Conservation (phyloP, 2,888 invertebrate genomes). For the Sinelater perroti region DNA sequence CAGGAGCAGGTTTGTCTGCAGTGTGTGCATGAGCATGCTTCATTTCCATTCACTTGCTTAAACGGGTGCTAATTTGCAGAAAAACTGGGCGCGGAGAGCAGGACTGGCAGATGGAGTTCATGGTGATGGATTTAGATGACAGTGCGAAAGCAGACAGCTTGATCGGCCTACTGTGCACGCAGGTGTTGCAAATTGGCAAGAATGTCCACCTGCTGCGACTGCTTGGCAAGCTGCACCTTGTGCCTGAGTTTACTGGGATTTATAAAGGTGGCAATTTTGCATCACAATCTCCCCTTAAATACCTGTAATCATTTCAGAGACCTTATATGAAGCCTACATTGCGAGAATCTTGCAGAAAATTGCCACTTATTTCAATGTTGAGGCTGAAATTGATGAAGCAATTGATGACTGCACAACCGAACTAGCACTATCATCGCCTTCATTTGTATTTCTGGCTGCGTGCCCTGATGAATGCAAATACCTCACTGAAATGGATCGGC, state of each 20-base stretch:
- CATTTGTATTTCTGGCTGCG: conserved; percentile 46
- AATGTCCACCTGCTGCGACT: conserved; percentile 55
- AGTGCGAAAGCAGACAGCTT: conserved; percentile 47
- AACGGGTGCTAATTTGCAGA: conserved; percentile 16
- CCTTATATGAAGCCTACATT: conserved; percentile 54
- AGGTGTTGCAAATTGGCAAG: conserved; percentile 55
- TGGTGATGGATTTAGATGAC: conserved; percentile 42
- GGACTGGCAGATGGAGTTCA: conserved; percentile 33
- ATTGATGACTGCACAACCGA: conserved; percentile 15
- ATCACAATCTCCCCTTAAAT: background rate
- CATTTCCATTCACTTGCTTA: too few species aligned
- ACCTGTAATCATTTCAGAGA: conserved; percentile 49
- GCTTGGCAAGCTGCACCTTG: conserved; percentile 51
- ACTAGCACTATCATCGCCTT: conserved; percentile 10
- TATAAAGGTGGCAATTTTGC: conserved; percentile 16
- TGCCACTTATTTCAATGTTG: conserved; percentile 39
- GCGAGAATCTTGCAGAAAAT: conserved; percentile 50
- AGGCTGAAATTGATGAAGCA: conserved; percentile 20
- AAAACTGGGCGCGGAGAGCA: conserved; percentile 9
- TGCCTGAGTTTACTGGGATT: conserved; percentile 26
- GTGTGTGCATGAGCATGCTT: too few species aligned
- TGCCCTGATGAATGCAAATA: conserved; percentile 48
- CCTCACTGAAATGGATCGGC: conserved; percentile 52
- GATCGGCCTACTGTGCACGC: conserved; percentile 50
- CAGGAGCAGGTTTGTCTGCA: conserved; percentile 13